Evolutionary conservation across 2,113 vertebrate genomes (phyloP), one percentile per base, ranked within the genome.

Genomic region (Xyliphius kryptos): DNA sequence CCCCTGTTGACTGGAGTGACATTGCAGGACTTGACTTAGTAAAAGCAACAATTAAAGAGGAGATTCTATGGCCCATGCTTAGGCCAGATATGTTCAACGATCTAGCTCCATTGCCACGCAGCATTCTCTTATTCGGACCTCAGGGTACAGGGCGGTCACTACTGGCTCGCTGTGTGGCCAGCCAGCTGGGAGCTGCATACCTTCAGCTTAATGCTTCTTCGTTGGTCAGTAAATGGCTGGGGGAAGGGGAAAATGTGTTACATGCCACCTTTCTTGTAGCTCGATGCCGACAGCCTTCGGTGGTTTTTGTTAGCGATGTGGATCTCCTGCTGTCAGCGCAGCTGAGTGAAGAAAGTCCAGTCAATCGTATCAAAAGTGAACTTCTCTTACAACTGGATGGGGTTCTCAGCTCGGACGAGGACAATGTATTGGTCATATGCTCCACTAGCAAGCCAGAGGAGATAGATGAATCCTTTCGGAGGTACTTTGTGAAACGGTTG

Each of bases 391-490:
- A 98, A 84, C 87, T 99, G 72, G 96, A 99, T 83, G 91, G 88
- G 76, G 88, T 95, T 74, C 88, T 97, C 72, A 91, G 89, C 84
- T 95, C 95, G 40, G 84, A 89, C 65, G 92, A 96, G 88, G 95
- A 97, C 87, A 93, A 97, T 77, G 91, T 98, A 79, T 85, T 99
- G 63, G 93, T 99, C 74, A 91, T 99, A 77, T 99, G 96, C 83
- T 92, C 96, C 87, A 97, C 94, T 63, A 97, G 89, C 89, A 99
- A 96, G 87, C 96, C 96, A 1, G 93, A 97, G 85, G 93, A 97
- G 87, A 97, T 99, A 78, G 92, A 95, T 64, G 96, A 98, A 83
- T 89, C 92, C 79, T 88, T 97, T 80, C 85, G 96, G 87, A 95
- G 95, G 85, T 98, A 99, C 89, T 99, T 99, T 87, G 90, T 93